A percentile compares a stretch with the other conserved stretches of the same genome.
Evolutionary conservation across 1,140 invertebrate genomes (phyloP).

Genomic region (Pentalonia nigronervosa): DNA sequence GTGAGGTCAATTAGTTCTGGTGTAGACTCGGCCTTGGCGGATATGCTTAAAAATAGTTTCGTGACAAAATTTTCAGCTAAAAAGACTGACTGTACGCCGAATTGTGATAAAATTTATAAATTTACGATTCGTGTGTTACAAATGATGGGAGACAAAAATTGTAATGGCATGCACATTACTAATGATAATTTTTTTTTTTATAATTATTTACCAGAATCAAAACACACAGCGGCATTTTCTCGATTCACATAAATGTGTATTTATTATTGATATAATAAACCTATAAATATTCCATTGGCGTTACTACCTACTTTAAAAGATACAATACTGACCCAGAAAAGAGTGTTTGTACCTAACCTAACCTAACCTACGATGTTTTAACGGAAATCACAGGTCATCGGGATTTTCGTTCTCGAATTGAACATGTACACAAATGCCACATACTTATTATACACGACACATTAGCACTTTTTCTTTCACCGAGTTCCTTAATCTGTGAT

Average conservation of each 20-base stretch:
- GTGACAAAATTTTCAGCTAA: constrained; percentile 9
- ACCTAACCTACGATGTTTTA: not conserved
- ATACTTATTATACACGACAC: not conserved
- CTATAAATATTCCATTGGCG: not conserved
- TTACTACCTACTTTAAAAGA: not conserved
- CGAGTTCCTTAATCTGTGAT: constrained; percentile 12
- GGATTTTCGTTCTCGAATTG: not conserved
- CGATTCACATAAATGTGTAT: not conserved
- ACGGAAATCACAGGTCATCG: not conserved
- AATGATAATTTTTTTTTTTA: not conserved
- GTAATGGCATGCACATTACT: not conserved
- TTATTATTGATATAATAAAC: not conserved
- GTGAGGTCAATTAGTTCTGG: constrained; percentile 52
- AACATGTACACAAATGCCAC: not conserved
- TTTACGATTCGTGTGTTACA: not conserved
- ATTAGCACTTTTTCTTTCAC: constrained; percentile 15
- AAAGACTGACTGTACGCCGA: not conserved
- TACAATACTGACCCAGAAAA: not conserved
- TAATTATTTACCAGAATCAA: not conserved
- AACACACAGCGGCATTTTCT: not conserved
- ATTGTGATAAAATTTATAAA: constrained; percentile 25
- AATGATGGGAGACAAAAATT: not conserved
- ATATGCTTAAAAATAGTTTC: constrained; percentile 43
- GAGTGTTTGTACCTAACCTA: not conserved
- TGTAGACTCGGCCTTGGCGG: constrained; percentile 29